phyloP scores from a whole-genome alignment of 2,888 invertebrate genomes.

The Eurytoma adleriae region DNA sequence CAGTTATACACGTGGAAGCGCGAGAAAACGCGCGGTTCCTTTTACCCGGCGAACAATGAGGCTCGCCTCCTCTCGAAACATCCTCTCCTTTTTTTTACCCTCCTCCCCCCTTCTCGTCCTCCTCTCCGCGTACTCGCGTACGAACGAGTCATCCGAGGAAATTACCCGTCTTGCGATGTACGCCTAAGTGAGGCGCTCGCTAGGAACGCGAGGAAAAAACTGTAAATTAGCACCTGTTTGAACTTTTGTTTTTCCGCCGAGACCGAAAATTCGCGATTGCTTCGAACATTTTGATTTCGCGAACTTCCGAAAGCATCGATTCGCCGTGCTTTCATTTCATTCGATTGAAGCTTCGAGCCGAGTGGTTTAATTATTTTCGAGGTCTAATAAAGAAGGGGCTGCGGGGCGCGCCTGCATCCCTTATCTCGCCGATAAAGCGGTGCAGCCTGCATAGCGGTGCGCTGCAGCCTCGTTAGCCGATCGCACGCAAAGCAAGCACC shows the following conservation, averaged over 20 bases:
- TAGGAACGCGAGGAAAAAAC: slow-evolving; percentile 19
- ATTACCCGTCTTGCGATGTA: slow-evolving; percentile 12
- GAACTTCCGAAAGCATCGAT: too few species aligned
- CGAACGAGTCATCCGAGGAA: slow-evolving; percentile 23
- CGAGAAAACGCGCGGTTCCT: slow-evolving; percentile 46
- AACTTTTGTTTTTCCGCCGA: slow-evolving; percentile 11
- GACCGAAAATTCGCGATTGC: too few species aligned
- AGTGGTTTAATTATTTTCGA: too few species aligned
- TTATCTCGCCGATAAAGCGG: slow-evolving; percentile 5
- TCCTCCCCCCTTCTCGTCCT: background rate
- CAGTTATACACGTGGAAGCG: slow-evolving; percentile 51
- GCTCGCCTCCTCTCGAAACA: slow-evolving; percentile 15
- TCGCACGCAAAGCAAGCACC: background rate
- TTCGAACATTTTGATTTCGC: too few species aligned
- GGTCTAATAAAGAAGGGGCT: too few species aligned
- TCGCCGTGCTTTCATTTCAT: too few species aligned
- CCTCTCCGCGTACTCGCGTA: background rate
- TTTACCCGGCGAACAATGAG: slow-evolving; percentile 44
- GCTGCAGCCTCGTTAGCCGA: background rate
- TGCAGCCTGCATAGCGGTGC: background rate
- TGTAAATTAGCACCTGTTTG: slow-evolving; percentile 20
- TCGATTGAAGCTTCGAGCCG: too few species aligned
- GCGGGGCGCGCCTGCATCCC: background rate
- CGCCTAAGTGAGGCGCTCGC: slow-evolving; percentile 13
- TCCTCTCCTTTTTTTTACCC: slow-evolving; percentile 5